Evolutionary conservation across 2,888 invertebrate species (phyloP).

Genomic region (Norana najaformis): DNA sequence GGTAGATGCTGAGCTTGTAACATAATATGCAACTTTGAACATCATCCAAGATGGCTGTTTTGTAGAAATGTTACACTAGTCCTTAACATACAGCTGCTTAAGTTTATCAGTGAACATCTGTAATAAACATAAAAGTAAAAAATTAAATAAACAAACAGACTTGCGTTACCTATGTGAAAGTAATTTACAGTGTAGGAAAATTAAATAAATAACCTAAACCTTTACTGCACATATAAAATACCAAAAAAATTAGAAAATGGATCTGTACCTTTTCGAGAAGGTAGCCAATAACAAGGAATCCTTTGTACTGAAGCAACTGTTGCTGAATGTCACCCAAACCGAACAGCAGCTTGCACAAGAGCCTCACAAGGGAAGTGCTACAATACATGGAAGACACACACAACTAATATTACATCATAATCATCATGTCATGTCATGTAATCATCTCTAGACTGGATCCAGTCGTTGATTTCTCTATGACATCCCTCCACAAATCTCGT

Average conservation of each 20-base stretch:
- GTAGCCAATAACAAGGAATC: constrained; percentile 15
- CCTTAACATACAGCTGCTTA: not conserved
- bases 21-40: not conserved
- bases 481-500: no score
- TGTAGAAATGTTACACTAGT: not conserved
- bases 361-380: constrained; percentile 3
- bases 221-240: not conserved
- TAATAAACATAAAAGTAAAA: not conserved
- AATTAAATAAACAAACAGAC: not conserved
- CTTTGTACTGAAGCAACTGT: constrained; percentile 15
- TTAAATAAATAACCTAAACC: not conserved
- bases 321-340: not conserved
- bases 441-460: no score
- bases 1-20: no score
- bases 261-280: constrained; percentile 20
- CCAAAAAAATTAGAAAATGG: not conserved
- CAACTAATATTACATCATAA: no score
- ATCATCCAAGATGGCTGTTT: not conserved
- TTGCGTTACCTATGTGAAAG: not conserved
- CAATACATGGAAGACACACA: not conserved
- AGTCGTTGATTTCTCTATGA: no score
- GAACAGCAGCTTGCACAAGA: constrained; percentile 15
- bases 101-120: not conserved
- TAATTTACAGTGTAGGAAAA: not conserved
- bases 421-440: no score